Percentiles rank a stretch among this genome's conserved stretches.
Conservation (phyloP, 2,888 invertebrate species). For the Rotaria magnacalcarata region DNA sequence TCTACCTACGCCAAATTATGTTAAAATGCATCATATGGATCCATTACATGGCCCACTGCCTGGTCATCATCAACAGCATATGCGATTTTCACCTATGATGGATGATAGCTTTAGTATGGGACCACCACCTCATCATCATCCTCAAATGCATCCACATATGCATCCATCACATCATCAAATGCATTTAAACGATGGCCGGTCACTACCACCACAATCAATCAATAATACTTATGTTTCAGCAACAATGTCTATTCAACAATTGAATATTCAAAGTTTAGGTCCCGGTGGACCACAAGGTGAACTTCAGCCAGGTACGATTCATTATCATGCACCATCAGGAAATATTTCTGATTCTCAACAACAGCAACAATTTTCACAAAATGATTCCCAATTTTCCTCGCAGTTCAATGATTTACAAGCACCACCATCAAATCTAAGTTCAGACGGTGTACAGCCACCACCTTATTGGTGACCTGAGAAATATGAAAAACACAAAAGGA, state of each 20-base stretch:
- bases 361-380: neutral
- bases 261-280: slow-evolving; percentile 61
- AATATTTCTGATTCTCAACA: neutral
- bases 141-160: slow-evolving; percentile 38
- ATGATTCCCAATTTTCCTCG: neutral
- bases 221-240: slow-evolving; percentile 63
- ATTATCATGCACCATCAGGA: slow-evolving; percentile 16
- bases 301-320: neutral
- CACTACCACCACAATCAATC: slow-evolving; percentile 54
- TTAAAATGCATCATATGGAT: slow-evolving; percentile 22
- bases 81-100: slow-evolving; percentile 15
- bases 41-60: slow-evolving; percentile 40
- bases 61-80: slow-evolving; percentile 48
- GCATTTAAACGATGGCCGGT: slow-evolving; percentile 47
- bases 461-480: neutral
- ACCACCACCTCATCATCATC: slow-evolving; percentile 44
- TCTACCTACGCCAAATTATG: neutral
- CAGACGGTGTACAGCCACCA: neutral
- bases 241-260: slow-evolving; percentile 62
- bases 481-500: neutral
- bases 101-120: slow-evolving; percentile 39
- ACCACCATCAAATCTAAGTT: slow-evolving; percentile 6
- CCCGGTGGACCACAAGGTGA: slow-evolving; percentile 33
- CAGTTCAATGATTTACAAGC: slow-evolving; percentile 15
- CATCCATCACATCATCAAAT: slow-evolving; percentile 48